These are phyloP conservation scores for Ciconia stormi DNA, from an alignment of 2,113 vertebrate species.

Conservation along the genomic window DNA sequence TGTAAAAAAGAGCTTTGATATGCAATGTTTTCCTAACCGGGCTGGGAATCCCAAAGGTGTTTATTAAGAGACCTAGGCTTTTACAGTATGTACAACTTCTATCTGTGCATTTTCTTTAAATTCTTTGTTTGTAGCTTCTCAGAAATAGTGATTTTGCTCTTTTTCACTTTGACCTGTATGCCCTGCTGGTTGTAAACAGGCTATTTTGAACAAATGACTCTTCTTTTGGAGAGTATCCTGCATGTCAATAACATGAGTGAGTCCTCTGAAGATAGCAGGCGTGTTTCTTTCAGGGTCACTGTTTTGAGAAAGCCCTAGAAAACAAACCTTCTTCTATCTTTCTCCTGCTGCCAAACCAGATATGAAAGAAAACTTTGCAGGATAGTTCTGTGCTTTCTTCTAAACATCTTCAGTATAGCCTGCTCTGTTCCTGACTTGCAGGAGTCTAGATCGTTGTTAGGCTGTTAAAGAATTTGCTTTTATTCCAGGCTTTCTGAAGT, in stretches of 20 bases:
- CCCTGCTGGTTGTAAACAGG: neutral
- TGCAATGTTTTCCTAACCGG: neutral
- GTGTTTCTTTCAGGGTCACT: neutral
- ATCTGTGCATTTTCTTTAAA: neutral
- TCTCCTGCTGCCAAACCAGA: neutral
- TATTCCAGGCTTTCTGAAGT: constrained; percentile 10
- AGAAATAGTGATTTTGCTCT: neutral
- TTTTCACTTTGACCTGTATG: neutral
- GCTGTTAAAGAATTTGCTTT: constrained; percentile 19
- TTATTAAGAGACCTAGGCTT: neutral
- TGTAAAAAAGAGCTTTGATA: neutral
- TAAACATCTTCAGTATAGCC: neutral
- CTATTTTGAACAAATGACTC: neutral
- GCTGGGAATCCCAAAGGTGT: neutral
- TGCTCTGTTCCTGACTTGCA: neutral
- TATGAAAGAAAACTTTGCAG: neutral
- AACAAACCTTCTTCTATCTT: neutral
- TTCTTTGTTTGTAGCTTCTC: neutral
- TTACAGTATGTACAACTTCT: neutral
- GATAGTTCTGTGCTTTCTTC: neutral
- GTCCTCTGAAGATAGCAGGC: neutral
- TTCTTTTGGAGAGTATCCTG: neutral
- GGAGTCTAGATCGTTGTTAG: neutral
- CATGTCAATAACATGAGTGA: neutral
- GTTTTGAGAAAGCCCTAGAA: neutral